Base-by-base conservation (phyloP, 2,113 vertebrate species). In the Herpetotheres cachinnans region DNA sequence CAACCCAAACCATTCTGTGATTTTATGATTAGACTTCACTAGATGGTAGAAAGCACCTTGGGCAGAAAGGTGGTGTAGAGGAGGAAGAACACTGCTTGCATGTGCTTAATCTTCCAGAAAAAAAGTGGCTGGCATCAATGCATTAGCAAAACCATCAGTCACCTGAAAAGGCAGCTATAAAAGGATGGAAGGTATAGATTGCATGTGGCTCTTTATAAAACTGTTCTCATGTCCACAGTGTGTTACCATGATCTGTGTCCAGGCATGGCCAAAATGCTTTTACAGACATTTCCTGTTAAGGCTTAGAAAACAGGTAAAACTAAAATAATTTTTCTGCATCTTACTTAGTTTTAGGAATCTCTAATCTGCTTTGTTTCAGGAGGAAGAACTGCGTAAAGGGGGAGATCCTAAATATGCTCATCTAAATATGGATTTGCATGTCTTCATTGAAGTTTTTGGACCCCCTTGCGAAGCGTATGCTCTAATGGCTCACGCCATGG, bases 401-500 rank as follows among this genome's bases (percentile, higher is more conserved):
- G 99, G 99, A 0, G 99, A 99, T 26, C 99, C 99, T 32, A 99
- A 99, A 92, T 99, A 99, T 38, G 98, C 99, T 7, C 99, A 99
- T 42, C 98, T 99, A 27, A 97, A 99, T 61, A 99, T 99, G 99
- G 99, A 99, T 55, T 89, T 99, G 77, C 99, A 99, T 65, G 99
- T 99, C 13, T 99, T 99, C 96, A 99, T 99, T 74, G 99, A 99
- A 93, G 99, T 99, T 3, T 99, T 99, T 26, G 99, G 99, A 13
- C 99, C 99, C 17, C 99, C 99, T 4, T 99, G 99, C 29, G 99
- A 99, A 81, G 99, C 99, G 6, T 99, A 99, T 61, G 97, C 99
- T 89, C 99, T 99, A 40, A 99, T 99, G 99, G 99, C 99, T 82
- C 99, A 99, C 29, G 99, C 99, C 47, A 99, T 99, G 99, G 99